Evolutionary conservation across 2,113 vertebrate species (phyloP).

Genomic region (Zosterops borbonicus): DNA sequence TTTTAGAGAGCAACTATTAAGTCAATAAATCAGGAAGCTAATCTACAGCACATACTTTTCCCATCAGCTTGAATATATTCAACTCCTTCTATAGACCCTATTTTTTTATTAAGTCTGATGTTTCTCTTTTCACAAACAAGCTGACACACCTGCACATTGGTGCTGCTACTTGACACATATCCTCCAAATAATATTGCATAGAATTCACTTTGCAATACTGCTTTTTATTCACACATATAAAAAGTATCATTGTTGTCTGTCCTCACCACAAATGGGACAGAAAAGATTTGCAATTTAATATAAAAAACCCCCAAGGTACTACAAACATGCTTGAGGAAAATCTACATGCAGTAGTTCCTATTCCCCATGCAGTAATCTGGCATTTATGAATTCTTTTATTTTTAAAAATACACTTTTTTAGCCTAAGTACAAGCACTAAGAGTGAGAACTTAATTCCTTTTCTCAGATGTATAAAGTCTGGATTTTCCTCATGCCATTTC

Average conservation of each 20-base stretch:
- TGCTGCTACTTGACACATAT: background rate
- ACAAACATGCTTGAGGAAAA: background rate
- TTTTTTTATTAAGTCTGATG: background rate
- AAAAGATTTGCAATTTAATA: background rate
- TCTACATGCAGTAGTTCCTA: background rate
- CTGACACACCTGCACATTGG: background rate
- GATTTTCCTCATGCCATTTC: background rate
- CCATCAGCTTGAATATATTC: background rate
- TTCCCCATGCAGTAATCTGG: background rate
- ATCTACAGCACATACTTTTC: background rate
- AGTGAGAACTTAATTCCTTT: background rate
- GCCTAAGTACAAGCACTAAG: background rate
- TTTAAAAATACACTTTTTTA: background rate
- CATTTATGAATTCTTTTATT: background rate
- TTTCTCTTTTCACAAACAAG: background rate
- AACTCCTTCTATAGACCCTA: background rate
- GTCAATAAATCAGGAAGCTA: background rate
- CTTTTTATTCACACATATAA: background rate
- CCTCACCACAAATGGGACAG: background rate
- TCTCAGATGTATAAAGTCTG: background rate
- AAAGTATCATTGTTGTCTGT: background rate
- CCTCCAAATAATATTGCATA: background rate
- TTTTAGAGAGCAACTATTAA: conserved; percentile 24
- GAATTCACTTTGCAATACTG: background rate
- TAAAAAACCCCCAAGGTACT: background rate